These are phyloP conservation scores for Nicator chloris DNA, from an alignment of 2,113 vertebrate genomes.

Conservation along the genomic window DNA sequence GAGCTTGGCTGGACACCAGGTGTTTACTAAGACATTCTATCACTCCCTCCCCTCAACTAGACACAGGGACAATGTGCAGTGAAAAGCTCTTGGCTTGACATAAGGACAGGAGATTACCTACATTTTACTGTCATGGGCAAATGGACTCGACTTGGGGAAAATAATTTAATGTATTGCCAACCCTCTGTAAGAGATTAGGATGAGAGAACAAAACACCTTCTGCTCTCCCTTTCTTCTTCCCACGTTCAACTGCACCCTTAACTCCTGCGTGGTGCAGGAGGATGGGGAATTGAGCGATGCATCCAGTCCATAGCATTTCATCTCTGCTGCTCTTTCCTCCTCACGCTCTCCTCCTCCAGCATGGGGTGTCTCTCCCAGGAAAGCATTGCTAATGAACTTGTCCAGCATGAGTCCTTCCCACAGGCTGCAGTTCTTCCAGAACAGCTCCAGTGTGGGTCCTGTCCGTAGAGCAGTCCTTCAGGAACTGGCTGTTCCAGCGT, in stretches of 20 bases:
- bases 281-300: background rate
- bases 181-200: background rate
- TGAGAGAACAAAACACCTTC: background rate
- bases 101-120: background rate
- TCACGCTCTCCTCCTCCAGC: background rate
- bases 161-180: background rate
- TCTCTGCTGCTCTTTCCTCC: background rate
- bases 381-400: background rate
- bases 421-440: background rate
- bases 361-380: background rate
- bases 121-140: background rate
- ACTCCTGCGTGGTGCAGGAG: background rate
- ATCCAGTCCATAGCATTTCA: background rate
- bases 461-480: background rate
- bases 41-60: background rate
- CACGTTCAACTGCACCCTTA: background rate
- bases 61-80: background rate
- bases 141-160: accelerated
- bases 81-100: background rate
- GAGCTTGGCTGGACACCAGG: background rate
- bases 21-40: background rate
- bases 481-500: accelerated
- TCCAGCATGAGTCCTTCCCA: background rate
- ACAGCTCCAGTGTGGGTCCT: accelerated
- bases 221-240: background rate